Percentiles rank a stretch among this genome's conserved stretches.
Conservation (phyloP, 2,888 invertebrate species). For the Polydrusus tereticollis region DNA sequence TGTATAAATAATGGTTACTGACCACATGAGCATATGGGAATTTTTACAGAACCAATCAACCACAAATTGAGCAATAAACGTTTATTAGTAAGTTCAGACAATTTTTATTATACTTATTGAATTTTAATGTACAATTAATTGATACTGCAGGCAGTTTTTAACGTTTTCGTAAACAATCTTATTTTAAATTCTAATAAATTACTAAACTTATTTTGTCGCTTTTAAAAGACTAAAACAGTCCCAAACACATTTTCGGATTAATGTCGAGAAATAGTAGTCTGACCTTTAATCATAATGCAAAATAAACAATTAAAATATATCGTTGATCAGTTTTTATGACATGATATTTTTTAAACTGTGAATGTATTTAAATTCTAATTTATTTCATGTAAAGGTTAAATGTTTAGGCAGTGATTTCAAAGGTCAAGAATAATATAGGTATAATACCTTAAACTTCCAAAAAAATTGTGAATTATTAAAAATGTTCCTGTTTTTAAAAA, state of each 20-base stretch:
- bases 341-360: background rate
- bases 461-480: too few species aligned
- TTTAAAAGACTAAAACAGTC: background rate
- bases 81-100: background rate
- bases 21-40: background rate
- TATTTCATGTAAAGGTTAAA: background rate
- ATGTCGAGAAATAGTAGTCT: background rate
- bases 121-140: conserved; percentile 2
- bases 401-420: background rate
- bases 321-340: conserved; percentile 3
- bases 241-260: background rate
- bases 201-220: background rate
- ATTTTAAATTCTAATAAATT: background rate
- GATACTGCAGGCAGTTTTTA: background rate
- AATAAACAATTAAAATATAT: conserved; percentile 5
- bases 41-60: background rate
- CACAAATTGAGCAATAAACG: background rate
- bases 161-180: background rate
- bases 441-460: too few species aligned
- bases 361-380: conserved; percentile 8
- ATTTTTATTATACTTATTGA: background rate
- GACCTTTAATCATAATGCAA: background rate
- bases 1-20: too few species aligned
- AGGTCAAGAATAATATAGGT: background rate
- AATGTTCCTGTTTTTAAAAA: too few species aligned